These are phyloP conservation scores for Plectropomus leopardus DNA, from an alignment of 2,113 vertebrate genomes.

Conservation along the genomic window DNA sequence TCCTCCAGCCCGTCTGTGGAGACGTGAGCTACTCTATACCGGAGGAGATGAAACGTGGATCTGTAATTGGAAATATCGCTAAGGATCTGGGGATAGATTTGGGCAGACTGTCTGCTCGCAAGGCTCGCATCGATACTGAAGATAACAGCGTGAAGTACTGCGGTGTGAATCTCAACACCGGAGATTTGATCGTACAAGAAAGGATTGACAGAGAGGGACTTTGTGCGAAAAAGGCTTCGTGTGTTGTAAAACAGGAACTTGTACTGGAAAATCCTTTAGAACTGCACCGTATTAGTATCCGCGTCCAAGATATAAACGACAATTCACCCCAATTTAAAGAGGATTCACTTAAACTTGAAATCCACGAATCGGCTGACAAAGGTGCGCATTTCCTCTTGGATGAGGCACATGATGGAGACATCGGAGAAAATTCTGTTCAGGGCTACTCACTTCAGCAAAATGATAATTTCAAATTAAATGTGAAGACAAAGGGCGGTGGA, in stretches of 20 bases:
- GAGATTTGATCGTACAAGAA: constrained; percentile 75
- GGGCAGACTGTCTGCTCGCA: too few species aligned
- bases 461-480: constrained; percentile 75
- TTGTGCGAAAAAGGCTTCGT: constrained; percentile 68
- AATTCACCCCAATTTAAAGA: constrained; percentile 76
- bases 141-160: constrained; percentile 70
- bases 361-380: constrained; percentile 66
- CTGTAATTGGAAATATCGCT: too few species aligned
- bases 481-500: constrained; percentile 59
- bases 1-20: constrained; percentile 39
- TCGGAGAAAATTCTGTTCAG: constrained; percentile 82
- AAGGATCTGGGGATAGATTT: too few species aligned
- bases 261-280: constrained; percentile 82
- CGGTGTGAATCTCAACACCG: constrained; percentile 65
- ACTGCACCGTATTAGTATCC: constrained; percentile 71
- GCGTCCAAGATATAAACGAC: constrained; percentile 86
- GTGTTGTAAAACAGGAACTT: constrained; percentile 81
- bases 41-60: too few species aligned
- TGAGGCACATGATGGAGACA: constrained; percentile 83
- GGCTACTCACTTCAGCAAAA: constrained; percentile 79
- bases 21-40: constrained; percentile 78
- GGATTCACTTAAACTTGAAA: constrained; percentile 69
- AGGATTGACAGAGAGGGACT: constrained; percentile 84
- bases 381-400: constrained; percentile 78
- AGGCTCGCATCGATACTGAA: constrained; percentile 70